Evolutionary conservation across 2,113 vertebrate genomes (phyloP).

Genomic region (Neoarius graeffei): DNA sequence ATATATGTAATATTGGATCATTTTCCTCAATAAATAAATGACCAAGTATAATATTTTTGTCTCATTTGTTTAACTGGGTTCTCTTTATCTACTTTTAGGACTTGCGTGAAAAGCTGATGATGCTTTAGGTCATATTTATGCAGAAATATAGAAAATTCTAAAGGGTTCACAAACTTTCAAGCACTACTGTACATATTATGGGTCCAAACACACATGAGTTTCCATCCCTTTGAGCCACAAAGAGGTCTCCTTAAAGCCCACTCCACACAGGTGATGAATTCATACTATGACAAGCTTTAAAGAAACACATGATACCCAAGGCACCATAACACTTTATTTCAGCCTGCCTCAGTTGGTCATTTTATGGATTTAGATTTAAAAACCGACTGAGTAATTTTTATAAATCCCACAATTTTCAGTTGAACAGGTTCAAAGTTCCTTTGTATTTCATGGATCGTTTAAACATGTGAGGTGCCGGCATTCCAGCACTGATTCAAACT

Average conservation of each 20-base stretch:
- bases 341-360: background rate
- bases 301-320: background rate
- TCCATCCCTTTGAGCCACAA: background rate
- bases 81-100: too few relatives aligned
- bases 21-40: too few relatives aligned
- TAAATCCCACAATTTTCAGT: background rate
- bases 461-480: background rate
- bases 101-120: too few relatives aligned
- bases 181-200: too few relatives aligned
- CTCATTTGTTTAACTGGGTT: too few relatives aligned
- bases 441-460: background rate
- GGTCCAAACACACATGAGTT: background rate
- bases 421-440: background rate
- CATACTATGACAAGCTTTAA: background rate
- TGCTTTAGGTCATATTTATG: too few relatives aligned
- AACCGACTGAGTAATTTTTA: background rate
- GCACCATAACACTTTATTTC: background rate
- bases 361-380: background rate
- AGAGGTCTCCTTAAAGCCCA: background rate
- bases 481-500: background rate
- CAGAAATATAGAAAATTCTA: too few relatives aligned
- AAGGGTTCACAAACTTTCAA: too few relatives aligned
- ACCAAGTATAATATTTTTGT: too few relatives aligned
- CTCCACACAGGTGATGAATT: background rate
- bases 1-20: too few relatives aligned